A percentile compares a stretch with the other conserved stretches of the same genome.
These are phyloP conservation scores for Sitobion miscanthi DNA, from an alignment of 1,140 invertebrate genomes.

Conservation along the genomic window DNA sequence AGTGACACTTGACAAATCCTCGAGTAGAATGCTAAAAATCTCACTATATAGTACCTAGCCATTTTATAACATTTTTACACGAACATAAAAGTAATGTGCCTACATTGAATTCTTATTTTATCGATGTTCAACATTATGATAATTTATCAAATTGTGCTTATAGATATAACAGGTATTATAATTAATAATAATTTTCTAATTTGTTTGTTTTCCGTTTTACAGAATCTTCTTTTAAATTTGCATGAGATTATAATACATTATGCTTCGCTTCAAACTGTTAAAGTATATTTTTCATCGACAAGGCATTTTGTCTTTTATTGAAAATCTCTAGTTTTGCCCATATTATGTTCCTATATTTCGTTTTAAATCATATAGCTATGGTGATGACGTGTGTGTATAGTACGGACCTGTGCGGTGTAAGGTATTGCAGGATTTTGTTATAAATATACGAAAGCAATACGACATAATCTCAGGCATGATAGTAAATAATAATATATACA, in stretches of 20 bases:
- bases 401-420: background rate
- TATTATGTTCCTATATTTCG: background rate
- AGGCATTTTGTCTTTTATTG: background rate
- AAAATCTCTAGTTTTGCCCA: background rate
- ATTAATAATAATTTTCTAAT: background rate
- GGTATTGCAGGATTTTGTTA: background rate
- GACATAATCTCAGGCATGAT: background rate
- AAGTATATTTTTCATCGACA: background rate
- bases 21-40: background rate
- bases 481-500: background rate
- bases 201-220: background rate
- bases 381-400: background rate
- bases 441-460: background rate
- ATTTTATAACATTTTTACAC: background rate
- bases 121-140: background rate
- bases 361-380: background rate
- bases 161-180: too few species aligned
- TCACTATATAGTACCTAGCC: background rate
- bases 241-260: background rate
- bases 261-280: background rate
- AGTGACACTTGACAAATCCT: background rate
- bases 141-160: background rate
- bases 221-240: background rate
- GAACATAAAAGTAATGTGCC: background rate
- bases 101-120: background rate